Evolutionary conservation across 2,888 invertebrate species (phyloP).

Genomic region (Pherbina coryleti): DNA sequence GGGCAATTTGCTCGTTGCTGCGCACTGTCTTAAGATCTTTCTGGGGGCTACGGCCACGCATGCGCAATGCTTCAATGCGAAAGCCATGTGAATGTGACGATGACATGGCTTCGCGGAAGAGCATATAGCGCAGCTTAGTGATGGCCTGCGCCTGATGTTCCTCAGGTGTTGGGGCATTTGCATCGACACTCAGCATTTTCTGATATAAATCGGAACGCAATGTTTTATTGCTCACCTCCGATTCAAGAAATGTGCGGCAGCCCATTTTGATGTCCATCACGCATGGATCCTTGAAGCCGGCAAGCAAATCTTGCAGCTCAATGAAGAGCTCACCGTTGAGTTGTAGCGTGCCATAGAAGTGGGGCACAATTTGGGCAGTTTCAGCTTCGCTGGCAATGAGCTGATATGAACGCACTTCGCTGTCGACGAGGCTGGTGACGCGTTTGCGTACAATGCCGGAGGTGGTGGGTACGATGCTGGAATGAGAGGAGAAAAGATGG

Average conservation of each 20-base stretch:
- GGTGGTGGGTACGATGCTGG: slow-evolving; percentile 89
- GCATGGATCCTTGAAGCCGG: slow-evolving; percentile 90
- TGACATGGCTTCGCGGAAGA: slow-evolving; percentile 93
- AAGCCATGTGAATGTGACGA: slow-evolving; percentile 94
- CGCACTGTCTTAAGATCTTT: slow-evolving; percentile 91
- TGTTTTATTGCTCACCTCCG: slow-evolving; percentile 90
- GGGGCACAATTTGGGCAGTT: slow-evolving; percentile 76
- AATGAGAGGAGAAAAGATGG: slow-evolving; percentile 42
- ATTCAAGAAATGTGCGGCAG: slow-evolving; percentile 93
- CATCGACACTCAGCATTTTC: slow-evolving; percentile 95
- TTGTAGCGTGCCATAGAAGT: slow-evolving; percentile 85
- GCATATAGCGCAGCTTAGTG: slow-evolving; percentile 97
- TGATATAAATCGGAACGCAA: slow-evolving; percentile 90
- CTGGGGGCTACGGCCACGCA: slow-evolving; percentile 84
- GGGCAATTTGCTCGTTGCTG: slow-evolving; percentile 79
- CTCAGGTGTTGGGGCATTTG: slow-evolving; percentile 84
- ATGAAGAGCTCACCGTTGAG: slow-evolving; percentile 85
- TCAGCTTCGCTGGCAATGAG: slow-evolving; percentile 80
- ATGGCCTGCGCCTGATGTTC: slow-evolving; percentile 87
- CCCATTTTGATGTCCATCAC: slow-evolving; percentile 99
- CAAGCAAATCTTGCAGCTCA: slow-evolving; percentile 93
- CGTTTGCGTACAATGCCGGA: slow-evolving; percentile 96
- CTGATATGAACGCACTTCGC: slow-evolving; percentile 84
- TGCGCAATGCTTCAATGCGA: slow-evolving; percentile 94
- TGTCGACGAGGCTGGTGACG: slow-evolving; percentile 79